Percentiles rank a stretch among this genome's conserved stretches.
Evolutionary conservation across 2,888 invertebrate genomes (phyloP).

Genomic region (Stenurella melanura): DNA sequence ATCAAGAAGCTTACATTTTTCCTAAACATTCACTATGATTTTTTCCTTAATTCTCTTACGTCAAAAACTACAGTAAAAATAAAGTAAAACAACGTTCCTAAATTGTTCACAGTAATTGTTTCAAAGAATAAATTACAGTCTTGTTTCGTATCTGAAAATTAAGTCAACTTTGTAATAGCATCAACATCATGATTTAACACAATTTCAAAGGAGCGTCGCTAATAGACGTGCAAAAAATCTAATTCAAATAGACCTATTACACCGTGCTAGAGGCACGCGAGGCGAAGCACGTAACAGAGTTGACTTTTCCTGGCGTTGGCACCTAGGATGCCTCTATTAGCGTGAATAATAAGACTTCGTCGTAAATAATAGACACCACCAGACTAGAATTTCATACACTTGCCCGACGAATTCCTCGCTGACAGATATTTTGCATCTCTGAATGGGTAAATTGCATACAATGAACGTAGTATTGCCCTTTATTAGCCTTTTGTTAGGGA

Average conservation of each 20-base stretch:
- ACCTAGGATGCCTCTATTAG: neutral
- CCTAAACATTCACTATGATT: no score
- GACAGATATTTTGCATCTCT: conserved; percentile 15
- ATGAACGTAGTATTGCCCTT: neutral
- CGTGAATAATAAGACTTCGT: conserved; percentile 18
- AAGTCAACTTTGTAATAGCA: no score
- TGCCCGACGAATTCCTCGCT: neutral
- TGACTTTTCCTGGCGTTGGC: conserved; percentile 16
- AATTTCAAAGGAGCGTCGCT: neutral
- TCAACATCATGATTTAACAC: no score
- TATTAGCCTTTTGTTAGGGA: neutral
- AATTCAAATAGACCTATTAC: neutral
- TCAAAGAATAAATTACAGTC: no score
- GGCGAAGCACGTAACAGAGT: conserved; percentile 1
- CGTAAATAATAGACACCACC: conserved; percentile 22
- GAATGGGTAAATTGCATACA: conserved; percentile 30
- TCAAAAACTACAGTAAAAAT: no score
- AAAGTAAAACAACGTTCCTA: no score
- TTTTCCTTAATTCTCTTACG: no score
- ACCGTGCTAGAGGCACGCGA: neutral
- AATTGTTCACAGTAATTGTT: no score
- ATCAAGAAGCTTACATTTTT: no score
- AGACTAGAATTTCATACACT: conserved; percentile 20
- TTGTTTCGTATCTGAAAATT: no score
- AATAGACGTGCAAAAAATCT: neutral